Conservation (phyloP, 1,140 invertebrate species). For the Sinonovacula constricta region DNA sequence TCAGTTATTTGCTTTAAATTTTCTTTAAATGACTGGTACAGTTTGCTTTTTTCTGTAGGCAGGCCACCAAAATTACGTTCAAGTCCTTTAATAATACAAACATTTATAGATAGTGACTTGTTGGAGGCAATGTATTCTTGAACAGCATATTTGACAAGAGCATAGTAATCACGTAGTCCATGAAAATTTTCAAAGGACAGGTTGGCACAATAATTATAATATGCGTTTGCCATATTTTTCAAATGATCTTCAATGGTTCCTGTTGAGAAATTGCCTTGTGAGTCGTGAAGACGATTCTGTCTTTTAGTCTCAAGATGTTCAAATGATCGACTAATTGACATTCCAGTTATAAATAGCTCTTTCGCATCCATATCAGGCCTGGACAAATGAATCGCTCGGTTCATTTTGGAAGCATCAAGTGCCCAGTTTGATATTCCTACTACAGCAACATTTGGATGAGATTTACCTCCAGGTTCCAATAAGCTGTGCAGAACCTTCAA, state of each 20-base stretch:
- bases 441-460: slow-evolving; percentile 57
- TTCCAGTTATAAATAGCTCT: slow-evolving; percentile 32
- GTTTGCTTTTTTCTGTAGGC: slow-evolving; percentile 41
- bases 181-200: slow-evolving; percentile 66
- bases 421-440: slow-evolving; percentile 71
- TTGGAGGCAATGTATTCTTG: too few relatives aligned
- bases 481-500: slow-evolving; percentile 59
- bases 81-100: slow-evolving; percentile 45
- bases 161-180: slow-evolving; percentile 70
- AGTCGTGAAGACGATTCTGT: too few relatives aligned
- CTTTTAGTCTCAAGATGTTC: neutral
- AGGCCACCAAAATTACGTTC: slow-evolving; percentile 67
- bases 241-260: slow-evolving; percentile 13
- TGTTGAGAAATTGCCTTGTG: too few relatives aligned
- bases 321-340: slow-evolving; percentile 46
- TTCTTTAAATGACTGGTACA: slow-evolving; percentile 41
- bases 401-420: slow-evolving; percentile 70
- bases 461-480: slow-evolving; percentile 53
- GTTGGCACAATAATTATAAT: slow-evolving; percentile 52
- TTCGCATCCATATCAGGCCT: slow-evolving; percentile 58
- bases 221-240: slow-evolving; percentile 56
- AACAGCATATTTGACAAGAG: slow-evolving; percentile 66
- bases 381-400: slow-evolving; percentile 62
- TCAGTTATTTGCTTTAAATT: neutral
- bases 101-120: too few relatives aligned